Percentiles rank a stretch among this genome's conserved stretches.
Conservation (phyloP, 2,797 vertebrate genomes). For the Clarias pachynema region DNA sequence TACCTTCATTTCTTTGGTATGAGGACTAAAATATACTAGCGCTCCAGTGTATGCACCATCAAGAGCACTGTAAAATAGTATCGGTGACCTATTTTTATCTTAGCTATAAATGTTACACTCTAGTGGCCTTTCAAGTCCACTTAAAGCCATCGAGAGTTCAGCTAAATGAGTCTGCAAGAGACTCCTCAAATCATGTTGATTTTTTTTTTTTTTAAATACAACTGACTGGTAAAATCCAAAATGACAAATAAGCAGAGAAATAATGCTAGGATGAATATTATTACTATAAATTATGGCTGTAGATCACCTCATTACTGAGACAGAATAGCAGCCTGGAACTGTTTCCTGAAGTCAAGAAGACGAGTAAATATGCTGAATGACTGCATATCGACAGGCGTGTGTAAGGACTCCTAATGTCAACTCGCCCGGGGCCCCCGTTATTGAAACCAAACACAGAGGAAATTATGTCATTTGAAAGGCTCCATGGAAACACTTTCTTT, state of each 20-base stretch:
- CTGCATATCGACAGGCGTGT: slow-evolving; percentile 36
- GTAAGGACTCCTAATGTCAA: slow-evolving; percentile 44
- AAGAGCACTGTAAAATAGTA: slow-evolving; percentile 6
- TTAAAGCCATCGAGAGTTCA: slow-evolving; percentile 30
- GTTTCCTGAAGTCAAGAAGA: slow-evolving; percentile 32
- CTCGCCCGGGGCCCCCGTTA: slow-evolving; percentile 33
- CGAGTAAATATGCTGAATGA: slow-evolving; percentile 46
- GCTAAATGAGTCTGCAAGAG: slow-evolving; percentile 27
- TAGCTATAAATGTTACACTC: slow-evolving; percentile 21
- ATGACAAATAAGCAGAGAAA: neutral
- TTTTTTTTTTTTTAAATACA: neutral
- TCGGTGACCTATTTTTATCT: slow-evolving; percentile 41
- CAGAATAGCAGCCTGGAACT: slow-evolving; percentile 11
- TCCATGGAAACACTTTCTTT: slow-evolving; percentile 30
- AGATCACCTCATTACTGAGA: neutral
- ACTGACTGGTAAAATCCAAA: neutral
- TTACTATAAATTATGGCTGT: neutral
- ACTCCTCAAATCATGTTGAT: slow-evolving; percentile 6
- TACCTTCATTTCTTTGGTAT: neutral
- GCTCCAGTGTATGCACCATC: neutral
- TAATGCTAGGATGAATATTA: neutral
- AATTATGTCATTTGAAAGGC: slow-evolving; percentile 51
- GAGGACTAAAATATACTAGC: neutral
- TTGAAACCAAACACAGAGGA: slow-evolving; percentile 54
- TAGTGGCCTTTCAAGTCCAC: slow-evolving; percentile 15